Evolutionary conservation across 2,888 invertebrate species (phyloP), one percentile per base, ranked within the genome.

Genomic region (Flabesymbios commensalis): DNA sequence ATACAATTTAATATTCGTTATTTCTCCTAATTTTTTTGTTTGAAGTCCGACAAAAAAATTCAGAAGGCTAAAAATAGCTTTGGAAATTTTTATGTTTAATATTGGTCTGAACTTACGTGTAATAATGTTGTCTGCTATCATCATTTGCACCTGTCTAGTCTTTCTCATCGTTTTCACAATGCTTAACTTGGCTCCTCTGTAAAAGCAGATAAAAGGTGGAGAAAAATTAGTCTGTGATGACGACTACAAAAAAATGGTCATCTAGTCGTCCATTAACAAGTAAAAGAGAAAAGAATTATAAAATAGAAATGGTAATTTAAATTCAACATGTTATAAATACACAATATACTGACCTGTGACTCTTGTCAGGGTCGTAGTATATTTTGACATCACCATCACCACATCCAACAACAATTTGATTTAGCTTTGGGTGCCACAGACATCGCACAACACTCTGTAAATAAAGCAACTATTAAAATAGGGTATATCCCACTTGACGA

Each of bases 361-460:
- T 96, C 45, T 88, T 87, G 60, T 89, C 88, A 1, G 91, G 89
- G 77, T 97, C 96, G 74, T 96, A 99, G 78, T 90, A 94, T 57
- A 94, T 90, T 74, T 93, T 93, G 0, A 94, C 90, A 0, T 88
- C 85, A 0, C 98, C 98, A 78, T 94, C 92, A 0, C 94, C 94
- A 71, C 93, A 92, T 0, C 95, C 93, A 0, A 93, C 89, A 67
- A 97, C 92, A 43, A 99, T 89, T 80, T 99, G 99, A 79, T 99
- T 98, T n/a, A 99, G 83, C 79, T 94, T 93, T 0, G 98, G 92
- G 84, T 99, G 98, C 99, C 99, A 99, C 0, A 92, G 81, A 0
- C 90, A 88, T 78, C 95, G 91, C 1, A 98, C 92, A 0, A 94
- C 89, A 69, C 85, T 84, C 79, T 84, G 73, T 14, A 71, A 68